Evolutionary conservation across 1,140 invertebrate genomes (phyloP), one percentile per base, ranked within the genome.

Genomic region (Polyergus mexicanus): DNA sequence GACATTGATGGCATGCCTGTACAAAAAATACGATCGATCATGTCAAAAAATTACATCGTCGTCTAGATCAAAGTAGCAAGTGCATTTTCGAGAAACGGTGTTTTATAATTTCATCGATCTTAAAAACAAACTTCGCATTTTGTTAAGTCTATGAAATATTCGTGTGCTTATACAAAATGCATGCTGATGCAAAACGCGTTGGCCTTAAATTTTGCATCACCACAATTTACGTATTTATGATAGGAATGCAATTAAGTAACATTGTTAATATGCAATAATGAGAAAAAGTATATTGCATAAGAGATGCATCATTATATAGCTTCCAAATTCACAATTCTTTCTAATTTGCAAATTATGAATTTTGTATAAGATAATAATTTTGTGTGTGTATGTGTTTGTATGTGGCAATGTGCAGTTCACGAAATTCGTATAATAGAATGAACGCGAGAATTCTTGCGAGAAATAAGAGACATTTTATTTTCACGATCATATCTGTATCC

Each of bases 151-250:
- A 16, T 47, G 13, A 7, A n/a, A 13, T 11, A 51, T 51, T 32
- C 3, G 2, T 32, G 32, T 32, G 11, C 16, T 11, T 38, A 1
- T 62, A 28, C 19, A 83, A 74, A 44, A 72, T 5, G 11, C 25
- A 22, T 10, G 10, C 25, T 72, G 25, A 74, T 28, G 68, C 66
- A 74, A 83, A 38, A 74, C 68, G 28, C 54, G 6, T 56, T 71
- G 66, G 58, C 38, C 65, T 81, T 51, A 71, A 81, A 81, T 44
- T 44, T 81, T 35, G 66, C 47, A 19, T n/a, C 3, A 28, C 13
- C 8, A 16, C 44, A 11, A 11, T 47, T 47, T 5, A 38, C 16
- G n/a, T 3, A 68, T 38, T 35, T 44, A 19, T 16, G 44, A 35
- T 38, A 62, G n/a, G 56, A 62, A 32, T 58, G 11, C 13, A 75